Percentiles rank a stretch among this genome's conserved stretches.
Conservation (phyloP, 2,797 vertebrate genomes). For the Tapera naevia region DNA sequence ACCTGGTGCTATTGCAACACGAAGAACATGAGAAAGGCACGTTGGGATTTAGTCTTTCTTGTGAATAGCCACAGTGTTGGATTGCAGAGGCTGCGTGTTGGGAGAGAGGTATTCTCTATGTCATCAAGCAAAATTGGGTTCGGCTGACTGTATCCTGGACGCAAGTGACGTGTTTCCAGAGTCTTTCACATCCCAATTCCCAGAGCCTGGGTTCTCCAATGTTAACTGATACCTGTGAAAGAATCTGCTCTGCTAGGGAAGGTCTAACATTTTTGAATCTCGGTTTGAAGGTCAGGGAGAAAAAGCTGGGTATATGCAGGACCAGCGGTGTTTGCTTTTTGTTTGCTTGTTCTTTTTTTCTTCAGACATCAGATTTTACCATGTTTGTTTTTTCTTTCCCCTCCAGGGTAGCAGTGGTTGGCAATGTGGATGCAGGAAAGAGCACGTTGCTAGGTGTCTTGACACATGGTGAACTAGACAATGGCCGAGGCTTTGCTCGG, state of each 20-base stretch:
- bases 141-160: background rate
- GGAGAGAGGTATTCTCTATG: background rate
- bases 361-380: background rate
- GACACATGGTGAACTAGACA: slow-evolving; percentile 96
- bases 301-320: background rate
- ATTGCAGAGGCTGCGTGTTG: background rate
- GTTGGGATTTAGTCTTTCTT: background rate
- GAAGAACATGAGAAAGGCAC: background rate
- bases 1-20: background rate
- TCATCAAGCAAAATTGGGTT: background rate
- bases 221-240: background rate
- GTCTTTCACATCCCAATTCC: background rate
- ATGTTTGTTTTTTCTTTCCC: background rate
- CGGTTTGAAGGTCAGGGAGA: background rate
- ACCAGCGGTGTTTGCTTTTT: background rate
- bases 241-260: background rate
- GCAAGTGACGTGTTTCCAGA: background rate
- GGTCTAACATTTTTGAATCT: background rate
- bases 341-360: background rate
- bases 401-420: slow-evolving; percentile 94
- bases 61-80: background rate
- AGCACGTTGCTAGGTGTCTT: slow-evolving; percentile 94
- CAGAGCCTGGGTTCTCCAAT: background rate
- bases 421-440: slow-evolving; percentile 97
- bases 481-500: slow-evolving; percentile 95